Percentiles rank a stretch among this genome's conserved stretches.
Evolutionary conservation across 1,140 invertebrate species (phyloP).

Genomic region (Pseudomyrmex gracilis): DNA sequence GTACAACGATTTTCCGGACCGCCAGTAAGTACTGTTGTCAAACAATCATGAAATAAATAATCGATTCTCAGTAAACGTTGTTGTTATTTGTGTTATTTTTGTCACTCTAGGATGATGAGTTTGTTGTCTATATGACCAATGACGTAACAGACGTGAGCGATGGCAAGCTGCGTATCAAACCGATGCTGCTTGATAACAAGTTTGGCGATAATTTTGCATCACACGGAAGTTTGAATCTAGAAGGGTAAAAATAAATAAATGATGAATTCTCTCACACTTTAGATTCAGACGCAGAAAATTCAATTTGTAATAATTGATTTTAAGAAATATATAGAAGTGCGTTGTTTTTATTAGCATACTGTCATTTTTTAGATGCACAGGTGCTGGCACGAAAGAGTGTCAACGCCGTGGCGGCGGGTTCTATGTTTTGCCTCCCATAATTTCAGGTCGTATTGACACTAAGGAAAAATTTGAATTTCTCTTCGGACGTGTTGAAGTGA

Average conservation of each 20-base stretch:
- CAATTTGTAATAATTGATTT: neutral
- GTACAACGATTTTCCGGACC: conserved; percentile 73
- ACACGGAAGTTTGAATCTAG: conserved; percentile 82
- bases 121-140: conserved; percentile 89
- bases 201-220: conserved; percentile 87
- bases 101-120: conserved; percentile 87
- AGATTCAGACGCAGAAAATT: neutral
- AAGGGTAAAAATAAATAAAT: conserved; percentile 80
- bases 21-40: conserved; percentile 72
- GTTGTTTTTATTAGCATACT: too few species aligned
- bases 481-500: conserved; percentile 88
- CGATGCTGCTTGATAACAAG: conserved; percentile 86
- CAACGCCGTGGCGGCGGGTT: conserved; percentile 82
- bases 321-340: too few species aligned
- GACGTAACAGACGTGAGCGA: conserved; percentile 87
- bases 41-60: neutral
- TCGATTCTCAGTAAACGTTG: neutral
- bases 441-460: conserved; percentile 89
- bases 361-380: conserved; percentile 87
- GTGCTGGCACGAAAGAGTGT: conserved; percentile 84
- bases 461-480: conserved; percentile 86
- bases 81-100: conserved; percentile 1
- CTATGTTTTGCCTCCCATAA: conserved; percentile 88
- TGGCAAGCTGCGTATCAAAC: conserved; percentile 88
- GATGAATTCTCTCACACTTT: neutral